Evolutionary conservation across 2,113 vertebrate genomes (phyloP), one percentile per base, ranked within the genome.

Genomic region (Zosterops lateralis): DNA sequence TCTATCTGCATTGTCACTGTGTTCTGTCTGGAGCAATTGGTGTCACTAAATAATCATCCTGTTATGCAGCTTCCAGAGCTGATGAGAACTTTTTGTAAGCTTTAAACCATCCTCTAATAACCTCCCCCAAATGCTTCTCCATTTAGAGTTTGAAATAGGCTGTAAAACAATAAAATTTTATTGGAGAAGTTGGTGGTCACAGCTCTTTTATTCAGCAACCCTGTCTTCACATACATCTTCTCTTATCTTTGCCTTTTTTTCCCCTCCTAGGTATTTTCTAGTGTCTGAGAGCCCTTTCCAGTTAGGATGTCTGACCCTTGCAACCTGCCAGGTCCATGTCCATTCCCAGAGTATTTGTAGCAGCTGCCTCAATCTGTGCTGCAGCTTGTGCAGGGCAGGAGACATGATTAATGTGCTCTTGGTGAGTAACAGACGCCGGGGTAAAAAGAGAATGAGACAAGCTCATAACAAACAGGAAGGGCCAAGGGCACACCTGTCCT

Each of bases 401-500:
- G 70, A 42, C 15, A 5, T 91, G 90, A 96, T 93, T 95, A 85
- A 96, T 93, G 78, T 77, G 42, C 31, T 70, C 50, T 60, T 48
- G 57, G 66, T 76, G 78, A 91, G 78, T 85, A 91, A 92, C 66
- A 92, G 75, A 50, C 77, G 42, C 38, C 11, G 50, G 45, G 67
- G 34, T 29, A 84, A 89, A 90, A 71, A 54, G 45, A 48, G 71
- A 90, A 76, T 57, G 70, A 67, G 83, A 84, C 47, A 70, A 66
- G 31, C 53, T 92, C 90, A 78, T 84, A 87, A 87, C 56, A 91
- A 95, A 87, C 60, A 92, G 48, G 72, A 86, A 91, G 60, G 78
- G 91, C 81, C 89, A 95, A 95, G 91, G 92, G 62, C 94, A 91
- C 91, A 84, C 74, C 81, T 94, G 74, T 91, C 76, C 89, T 92